These are phyloP conservation scores for Halisarca cf. caerulea DNA, from an alignment of 37 sponge, comb jelly and placozoan species.

Conservation along the genomic window DNA sequence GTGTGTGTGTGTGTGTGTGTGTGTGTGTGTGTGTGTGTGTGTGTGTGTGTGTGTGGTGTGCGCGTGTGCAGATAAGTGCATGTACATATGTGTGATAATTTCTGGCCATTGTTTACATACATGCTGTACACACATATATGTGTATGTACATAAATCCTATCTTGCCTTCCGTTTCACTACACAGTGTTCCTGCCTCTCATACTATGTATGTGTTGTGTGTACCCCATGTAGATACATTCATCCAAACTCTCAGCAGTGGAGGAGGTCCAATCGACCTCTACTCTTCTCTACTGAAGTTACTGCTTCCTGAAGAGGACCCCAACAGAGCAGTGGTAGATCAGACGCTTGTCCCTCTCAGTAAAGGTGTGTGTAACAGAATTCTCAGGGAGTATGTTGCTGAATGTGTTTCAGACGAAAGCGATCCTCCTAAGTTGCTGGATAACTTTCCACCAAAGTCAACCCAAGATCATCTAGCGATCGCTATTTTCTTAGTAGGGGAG, in stretches of 20 bases:
- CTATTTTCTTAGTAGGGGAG: background rate
- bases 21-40: too few species aligned
- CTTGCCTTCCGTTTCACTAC: too few species aligned
- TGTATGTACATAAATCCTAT: too few species aligned
- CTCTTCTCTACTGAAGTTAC: background rate
- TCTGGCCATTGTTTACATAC: too few species aligned
- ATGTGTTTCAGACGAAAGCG: background rate
- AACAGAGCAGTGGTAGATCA: background rate
- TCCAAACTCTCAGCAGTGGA: background rate
- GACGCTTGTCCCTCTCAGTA: background rate
- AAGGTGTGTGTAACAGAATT: background rate
- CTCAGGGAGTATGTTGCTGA: constrained; percentile 4
- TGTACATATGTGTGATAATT: too few species aligned
- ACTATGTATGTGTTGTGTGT: too few species aligned
- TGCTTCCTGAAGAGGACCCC: background rate
- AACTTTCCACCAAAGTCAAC: background rate
- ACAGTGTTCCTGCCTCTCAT: too few species aligned
- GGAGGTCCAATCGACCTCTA: background rate
- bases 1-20: too few species aligned
- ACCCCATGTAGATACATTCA: background rate
- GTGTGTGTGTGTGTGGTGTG: too few species aligned
- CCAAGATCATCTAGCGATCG: background rate
- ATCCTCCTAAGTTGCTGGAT: background rate
- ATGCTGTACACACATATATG: too few species aligned
- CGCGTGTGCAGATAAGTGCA: too few species aligned